These are phyloP conservation scores for Danio jaintianensis DNA, from an alignment of 2,797 vertebrate species.

Conservation along the genomic window DNA sequence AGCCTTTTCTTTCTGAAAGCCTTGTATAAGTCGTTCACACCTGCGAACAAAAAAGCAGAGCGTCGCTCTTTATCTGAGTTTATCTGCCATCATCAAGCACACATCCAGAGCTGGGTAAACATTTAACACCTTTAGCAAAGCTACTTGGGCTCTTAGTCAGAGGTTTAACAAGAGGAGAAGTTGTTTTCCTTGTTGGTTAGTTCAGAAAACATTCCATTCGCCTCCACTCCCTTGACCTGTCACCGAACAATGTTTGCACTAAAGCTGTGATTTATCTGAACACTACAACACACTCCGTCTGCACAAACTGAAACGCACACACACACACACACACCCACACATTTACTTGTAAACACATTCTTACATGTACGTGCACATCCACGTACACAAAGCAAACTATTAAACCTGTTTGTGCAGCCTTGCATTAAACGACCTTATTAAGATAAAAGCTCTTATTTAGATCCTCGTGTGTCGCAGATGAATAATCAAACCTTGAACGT, in stretches of 20 bases:
- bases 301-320: slow-evolving; percentile 32
- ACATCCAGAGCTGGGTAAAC: slow-evolving; percentile 35
- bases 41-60: slow-evolving; percentile 13
- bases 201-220: slow-evolving; percentile 56
- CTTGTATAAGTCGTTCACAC: slow-evolving; percentile 20
- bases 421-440: slow-evolving; percentile 20
- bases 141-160: slow-evolving; percentile 31
- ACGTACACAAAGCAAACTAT: slow-evolving; percentile 36
- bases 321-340: slow-evolving; percentile 31
- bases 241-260: slow-evolving; percentile 75
- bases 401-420: slow-evolving; percentile 48
- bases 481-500: slow-evolving; percentile 32
- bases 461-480: slow-evolving; percentile 24
- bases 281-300: slow-evolving; percentile 56
- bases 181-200: slow-evolving; percentile 52
- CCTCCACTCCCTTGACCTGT: slow-evolving; percentile 59
- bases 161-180: slow-evolving; percentile 29
- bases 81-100: slow-evolving; percentile 14
- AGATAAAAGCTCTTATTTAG: slow-evolving; percentile 24
- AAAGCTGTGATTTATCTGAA: slow-evolving; percentile 68
- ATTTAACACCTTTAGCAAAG: slow-evolving; percentile 42
- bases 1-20: slow-evolving; percentile 25
- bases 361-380: slow-evolving; percentile 48
- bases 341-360: slow-evolving; percentile 43
- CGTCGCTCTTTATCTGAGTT: slow-evolving; percentile 24